These are phyloP conservation scores for Acomys russatus DNA, from an alignment of 2,797 vertebrate species.

Conservation along the genomic window DNA sequence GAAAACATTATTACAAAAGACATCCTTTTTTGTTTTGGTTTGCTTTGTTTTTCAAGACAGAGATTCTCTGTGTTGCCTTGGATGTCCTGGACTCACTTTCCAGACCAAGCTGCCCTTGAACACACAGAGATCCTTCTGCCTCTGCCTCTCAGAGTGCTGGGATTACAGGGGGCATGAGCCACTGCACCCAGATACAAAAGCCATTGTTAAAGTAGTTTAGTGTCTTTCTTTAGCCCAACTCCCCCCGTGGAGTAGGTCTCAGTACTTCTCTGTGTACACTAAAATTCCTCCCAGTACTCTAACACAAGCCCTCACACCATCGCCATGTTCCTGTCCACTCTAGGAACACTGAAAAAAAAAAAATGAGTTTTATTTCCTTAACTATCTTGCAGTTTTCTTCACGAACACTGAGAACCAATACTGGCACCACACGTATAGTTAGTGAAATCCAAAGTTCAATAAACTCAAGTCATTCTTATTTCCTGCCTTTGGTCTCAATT, in stretches of 20 bases:
- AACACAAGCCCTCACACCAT: fast-evolving
- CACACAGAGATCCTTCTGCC: no score
- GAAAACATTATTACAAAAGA: not conserved
- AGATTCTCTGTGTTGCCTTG: no score
- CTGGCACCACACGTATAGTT: not conserved
- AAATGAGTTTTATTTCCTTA: not conserved
- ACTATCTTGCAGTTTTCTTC: not conserved
- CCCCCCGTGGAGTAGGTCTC: not conserved
- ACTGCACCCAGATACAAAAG: not conserved
- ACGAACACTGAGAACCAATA: not conserved
- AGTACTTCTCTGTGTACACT: not conserved
- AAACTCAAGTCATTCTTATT: not conserved
- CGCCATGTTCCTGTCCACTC: not conserved
- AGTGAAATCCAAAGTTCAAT: not conserved
- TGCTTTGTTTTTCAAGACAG: no score
- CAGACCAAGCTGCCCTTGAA: no score
- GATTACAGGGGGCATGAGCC: no score
- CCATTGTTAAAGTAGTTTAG: not conserved
- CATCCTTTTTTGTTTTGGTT: not conserved
- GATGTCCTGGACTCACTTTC: no score
- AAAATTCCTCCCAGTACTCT: not conserved
- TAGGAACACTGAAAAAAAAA: not conserved
- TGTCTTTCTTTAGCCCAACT: not conserved
- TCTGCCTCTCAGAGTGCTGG: no score
- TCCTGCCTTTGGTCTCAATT: not conserved